Evolutionary conservation across 2,888 invertebrate genomes (phyloP).

Genomic region (Tipula helvola): DNA sequence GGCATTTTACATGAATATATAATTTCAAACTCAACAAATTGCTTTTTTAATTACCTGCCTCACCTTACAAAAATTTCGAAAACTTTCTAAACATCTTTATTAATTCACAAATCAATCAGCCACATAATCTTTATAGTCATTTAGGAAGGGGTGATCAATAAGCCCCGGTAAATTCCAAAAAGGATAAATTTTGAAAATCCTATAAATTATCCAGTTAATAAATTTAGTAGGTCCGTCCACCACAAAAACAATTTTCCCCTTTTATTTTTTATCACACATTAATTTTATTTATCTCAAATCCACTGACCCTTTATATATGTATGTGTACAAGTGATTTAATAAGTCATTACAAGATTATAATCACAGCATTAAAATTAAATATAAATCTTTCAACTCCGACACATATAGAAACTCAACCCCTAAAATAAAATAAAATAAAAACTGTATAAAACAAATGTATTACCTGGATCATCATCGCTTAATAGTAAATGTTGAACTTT

Average conservation of each 20-base stretch:
- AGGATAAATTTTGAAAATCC: not conserved
- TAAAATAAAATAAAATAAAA: slow-evolving; percentile 4
- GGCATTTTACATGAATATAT: too few relatives aligned
- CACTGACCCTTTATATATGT: not conserved
- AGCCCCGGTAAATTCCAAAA: too few relatives aligned
- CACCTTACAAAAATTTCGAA: too few relatives aligned
- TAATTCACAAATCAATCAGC: too few relatives aligned
- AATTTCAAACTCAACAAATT: too few relatives aligned
- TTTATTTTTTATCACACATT: not conserved
- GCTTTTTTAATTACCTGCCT: too few relatives aligned
- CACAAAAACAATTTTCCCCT: not conserved
- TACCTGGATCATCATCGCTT: slow-evolving; percentile 38
- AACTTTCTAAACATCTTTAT: too few relatives aligned
- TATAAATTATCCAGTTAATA: not conserved
- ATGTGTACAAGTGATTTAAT: not conserved
- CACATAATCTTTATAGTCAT: too few relatives aligned
- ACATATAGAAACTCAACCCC: not conserved
- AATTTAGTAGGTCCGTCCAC: not conserved
- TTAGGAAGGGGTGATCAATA: too few relatives aligned
- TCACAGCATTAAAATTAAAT: not conserved
- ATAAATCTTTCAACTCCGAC: not conserved
- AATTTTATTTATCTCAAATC: not conserved
- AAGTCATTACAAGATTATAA: not conserved
- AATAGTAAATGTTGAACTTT: slow-evolving; percentile 43
- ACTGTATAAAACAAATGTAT: slow-evolving; percentile 18